These are phyloP conservation scores for Cotesia glomerata DNA, from an alignment of 1,140 invertebrate genomes.

Conservation along the genomic window DNA sequence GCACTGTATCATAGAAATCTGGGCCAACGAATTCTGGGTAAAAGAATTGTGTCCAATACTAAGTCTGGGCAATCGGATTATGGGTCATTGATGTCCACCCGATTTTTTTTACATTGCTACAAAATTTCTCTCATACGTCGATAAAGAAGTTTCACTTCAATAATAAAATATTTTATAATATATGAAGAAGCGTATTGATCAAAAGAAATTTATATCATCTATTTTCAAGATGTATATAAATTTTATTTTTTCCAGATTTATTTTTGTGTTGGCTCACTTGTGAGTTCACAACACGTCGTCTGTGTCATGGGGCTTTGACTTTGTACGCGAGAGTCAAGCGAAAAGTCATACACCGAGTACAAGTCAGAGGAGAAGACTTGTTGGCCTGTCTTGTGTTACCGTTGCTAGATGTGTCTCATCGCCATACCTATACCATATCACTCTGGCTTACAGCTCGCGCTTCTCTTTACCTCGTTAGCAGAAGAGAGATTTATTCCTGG, in stretches of 20 bases:
- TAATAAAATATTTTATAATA: no score
- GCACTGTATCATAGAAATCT: no score
- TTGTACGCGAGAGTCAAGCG: not conserved
- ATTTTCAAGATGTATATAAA: not conserved
- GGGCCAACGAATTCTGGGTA: no score
- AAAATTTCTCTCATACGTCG: no score
- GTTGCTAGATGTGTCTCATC: not conserved
- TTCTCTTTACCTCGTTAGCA: conserved; percentile 2
- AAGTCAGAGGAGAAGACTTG: not conserved
- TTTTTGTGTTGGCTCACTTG: not conserved
- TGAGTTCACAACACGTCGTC: not conserved
- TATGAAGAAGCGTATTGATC: not conserved
- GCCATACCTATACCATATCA: not conserved
- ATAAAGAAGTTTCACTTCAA: no score
- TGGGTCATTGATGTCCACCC: no score
- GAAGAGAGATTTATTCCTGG: conserved; percentile 1
- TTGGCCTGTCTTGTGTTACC: not conserved
- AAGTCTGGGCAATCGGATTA: no score
- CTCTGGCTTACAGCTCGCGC: not conserved
- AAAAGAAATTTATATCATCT: not conserved
- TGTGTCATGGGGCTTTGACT: not conserved
- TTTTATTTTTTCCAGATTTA: not conserved
- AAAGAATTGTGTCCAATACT: no score
- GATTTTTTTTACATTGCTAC: no score
- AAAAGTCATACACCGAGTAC: not conserved